Conservation (phyloP, 2,888 invertebrate genomes). For the Formica aserva region DNA sequence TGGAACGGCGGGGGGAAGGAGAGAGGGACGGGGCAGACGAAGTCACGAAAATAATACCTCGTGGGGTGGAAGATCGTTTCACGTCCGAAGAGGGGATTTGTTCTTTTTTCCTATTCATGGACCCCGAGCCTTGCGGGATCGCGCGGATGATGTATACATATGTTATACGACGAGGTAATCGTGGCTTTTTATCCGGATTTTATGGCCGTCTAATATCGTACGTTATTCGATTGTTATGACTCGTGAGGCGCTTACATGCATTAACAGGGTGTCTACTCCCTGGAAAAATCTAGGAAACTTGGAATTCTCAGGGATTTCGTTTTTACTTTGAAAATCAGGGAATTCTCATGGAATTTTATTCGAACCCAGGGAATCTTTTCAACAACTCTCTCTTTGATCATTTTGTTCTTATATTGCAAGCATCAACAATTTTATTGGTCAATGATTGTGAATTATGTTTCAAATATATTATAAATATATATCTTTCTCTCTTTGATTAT, state of each 20-base stretch:
- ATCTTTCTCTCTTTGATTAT: no score
- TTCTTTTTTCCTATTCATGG: slow-evolving; percentile 56
- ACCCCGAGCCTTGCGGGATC: slow-evolving; percentile 27
- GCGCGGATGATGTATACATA: slow-evolving; percentile 49
- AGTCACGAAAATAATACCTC: slow-evolving; percentile 70
- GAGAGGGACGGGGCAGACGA: slow-evolving; percentile 59
- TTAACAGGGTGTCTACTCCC: background rate
- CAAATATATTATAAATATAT: no score
- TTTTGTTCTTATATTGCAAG: no score
- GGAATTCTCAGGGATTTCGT: no score
- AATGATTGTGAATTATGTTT: no score
- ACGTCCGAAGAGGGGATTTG: slow-evolving; percentile 43
- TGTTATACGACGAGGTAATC: slow-evolving; percentile 23
- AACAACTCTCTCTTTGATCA: no score
- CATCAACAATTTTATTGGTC: no score
- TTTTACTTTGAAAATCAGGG: no score
- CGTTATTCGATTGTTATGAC: slow-evolving; percentile 21
- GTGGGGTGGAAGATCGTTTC: slow-evolving; percentile 64
- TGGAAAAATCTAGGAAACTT: no score
- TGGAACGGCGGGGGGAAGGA: background rate
- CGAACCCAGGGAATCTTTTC: no score
- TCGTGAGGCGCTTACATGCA: background rate
- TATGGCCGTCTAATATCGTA: slow-evolving; percentile 34
- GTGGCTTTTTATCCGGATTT: slow-evolving; percentile 40
- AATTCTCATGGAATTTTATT: no score